Evolutionary conservation across 2,888 invertebrate genomes (phyloP), one percentile per base, ranked within the genome.

Genomic region (Quadriops clusia): DNA sequence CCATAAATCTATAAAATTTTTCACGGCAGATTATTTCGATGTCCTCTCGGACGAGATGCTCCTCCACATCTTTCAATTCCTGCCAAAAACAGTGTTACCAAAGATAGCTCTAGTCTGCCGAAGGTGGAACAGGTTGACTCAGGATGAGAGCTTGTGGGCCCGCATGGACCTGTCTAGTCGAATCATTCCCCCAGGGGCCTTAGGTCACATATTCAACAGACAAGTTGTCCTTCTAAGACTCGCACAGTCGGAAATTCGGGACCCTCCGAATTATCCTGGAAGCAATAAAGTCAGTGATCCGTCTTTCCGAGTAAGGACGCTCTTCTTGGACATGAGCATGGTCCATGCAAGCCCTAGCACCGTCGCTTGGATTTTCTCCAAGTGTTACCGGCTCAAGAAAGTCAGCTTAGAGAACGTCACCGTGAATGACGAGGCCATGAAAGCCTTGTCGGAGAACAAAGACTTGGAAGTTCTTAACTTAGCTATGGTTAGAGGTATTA

Each of bases 251-350:
- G 79, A 82, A 67, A 56, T 70, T 32, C 42, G 58, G 9, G 59
- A 65, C 47, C 72, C 73, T 4, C 58, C 69, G 8, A 70, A 74
- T 42, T 48, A 60, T 28, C 53, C 60, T 57, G 17, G 56, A 53
- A 28, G 58, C 55, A 22, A 50, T 54, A 36, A 53, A 58, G 13
- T 35, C 53, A 22, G 40, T 33, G 22, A 56, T 63, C 63, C 64
- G 25, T n/a, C n/a, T n/a, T 72, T 63, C 43, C 49, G 51, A 27
- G 56, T 68, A 33, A 70, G 81, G 32, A 58, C 93, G n/a, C 79
- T 85, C 48, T 89, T 78, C 58, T 61, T 93, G 37, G 93, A 93
- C 59, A 65, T 93, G 7, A 86, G 87, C 51, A 82, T 90, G 77
- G 70, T 77, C 0, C 65, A 73, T 1, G 67, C 85, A 16, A 68